Base-by-base conservation (phyloP, 2,113 vertebrate species). In the Apodemus sylvaticus region DNA sequence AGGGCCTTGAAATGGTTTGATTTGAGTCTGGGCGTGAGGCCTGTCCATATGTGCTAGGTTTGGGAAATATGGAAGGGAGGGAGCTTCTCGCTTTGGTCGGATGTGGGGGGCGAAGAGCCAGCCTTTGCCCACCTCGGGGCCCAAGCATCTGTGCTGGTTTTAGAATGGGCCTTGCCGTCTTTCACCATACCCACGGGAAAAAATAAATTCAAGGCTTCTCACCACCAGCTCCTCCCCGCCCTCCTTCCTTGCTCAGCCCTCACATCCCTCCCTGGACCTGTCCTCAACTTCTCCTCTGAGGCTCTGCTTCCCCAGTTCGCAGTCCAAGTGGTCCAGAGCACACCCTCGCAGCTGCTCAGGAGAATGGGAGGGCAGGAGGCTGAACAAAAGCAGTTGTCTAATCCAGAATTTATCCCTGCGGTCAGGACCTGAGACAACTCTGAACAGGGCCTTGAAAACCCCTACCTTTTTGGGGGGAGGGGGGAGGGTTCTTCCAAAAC, bases 1-100 rank as follows among this genome's bases (percentile, higher is more conserved):
- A 94, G 71, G 94, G 94, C 89, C 34, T 87, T 96, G 96, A 89
- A 95, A 93, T 95, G 95, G 86, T 86, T 97, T 96, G 96, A 77
- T 93, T 87, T 97, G 89, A 96, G 95, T 64, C 94, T 97, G 94
- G 89, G 93, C 36, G 87, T 89, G 90, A 97, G 88, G 88, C 64
- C n/a, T 95, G 62, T 90, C 97, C 90, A 88, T 95, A 92, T 94
- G 93, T 89, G 68, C 95, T 90, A 71, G 73, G 81, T 58, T 96
- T 86, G 94, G 96, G 85, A 94, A 93, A 95, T 96, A 0, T 3
- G 62, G 92, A 88, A 86, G 94, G 92, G 97, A 97, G 0, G 14
- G 60, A 74, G 14, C 12, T 58, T 83, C 53, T 51, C 2, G 5
- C 55, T 89, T 90, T 82, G 73, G 79, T 91, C 73, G 82, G 45